These are phyloP conservation scores for Orthonychiurus folsomi DNA, from an alignment of 2,888 invertebrate genomes.

Conservation along the genomic window DNA sequence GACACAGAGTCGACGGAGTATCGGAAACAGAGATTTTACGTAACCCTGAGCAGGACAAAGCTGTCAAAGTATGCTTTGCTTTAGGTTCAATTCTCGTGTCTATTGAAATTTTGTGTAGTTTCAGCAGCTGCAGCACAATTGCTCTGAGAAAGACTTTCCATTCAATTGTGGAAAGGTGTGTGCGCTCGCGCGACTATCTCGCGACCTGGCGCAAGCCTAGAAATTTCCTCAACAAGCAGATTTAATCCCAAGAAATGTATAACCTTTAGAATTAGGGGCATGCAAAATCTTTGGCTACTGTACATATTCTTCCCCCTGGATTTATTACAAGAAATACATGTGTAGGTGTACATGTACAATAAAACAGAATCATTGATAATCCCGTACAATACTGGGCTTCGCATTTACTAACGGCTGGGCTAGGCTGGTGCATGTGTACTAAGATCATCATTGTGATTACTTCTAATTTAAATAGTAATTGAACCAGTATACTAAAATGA, in stretches of 20 bases:
- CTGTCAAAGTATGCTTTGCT: neutral
- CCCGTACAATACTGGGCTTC: no score
- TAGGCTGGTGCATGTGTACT: no score
- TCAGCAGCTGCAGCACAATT: slow-evolving; percentile 29
- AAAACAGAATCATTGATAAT: no score
- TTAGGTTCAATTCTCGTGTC: slow-evolving; percentile 3
- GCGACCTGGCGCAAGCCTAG: slow-evolving; percentile 38
- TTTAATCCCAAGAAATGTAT: neutral
- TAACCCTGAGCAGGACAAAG: neutral
- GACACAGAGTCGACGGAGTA: no score
- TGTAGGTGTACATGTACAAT: no score
- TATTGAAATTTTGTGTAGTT: slow-evolving; percentile 25
- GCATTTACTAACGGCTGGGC: no score
- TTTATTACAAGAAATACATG: no score
- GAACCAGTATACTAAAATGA: no score
- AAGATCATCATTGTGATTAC: no score
- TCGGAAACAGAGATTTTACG: no score
- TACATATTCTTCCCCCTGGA: no score
- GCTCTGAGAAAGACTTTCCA: neutral
- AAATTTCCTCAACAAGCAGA: neutral
- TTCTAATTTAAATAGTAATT: no score
- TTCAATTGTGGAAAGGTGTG: slow-evolving; percentile 29
- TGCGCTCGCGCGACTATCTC: slow-evolving; percentile 29
- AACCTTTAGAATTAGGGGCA: neutral
- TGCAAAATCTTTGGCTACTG: neutral